Base-by-base conservation (phyloP, 2,797 vertebrate genomes). In the Neosilurus hyrtlii region DNA sequence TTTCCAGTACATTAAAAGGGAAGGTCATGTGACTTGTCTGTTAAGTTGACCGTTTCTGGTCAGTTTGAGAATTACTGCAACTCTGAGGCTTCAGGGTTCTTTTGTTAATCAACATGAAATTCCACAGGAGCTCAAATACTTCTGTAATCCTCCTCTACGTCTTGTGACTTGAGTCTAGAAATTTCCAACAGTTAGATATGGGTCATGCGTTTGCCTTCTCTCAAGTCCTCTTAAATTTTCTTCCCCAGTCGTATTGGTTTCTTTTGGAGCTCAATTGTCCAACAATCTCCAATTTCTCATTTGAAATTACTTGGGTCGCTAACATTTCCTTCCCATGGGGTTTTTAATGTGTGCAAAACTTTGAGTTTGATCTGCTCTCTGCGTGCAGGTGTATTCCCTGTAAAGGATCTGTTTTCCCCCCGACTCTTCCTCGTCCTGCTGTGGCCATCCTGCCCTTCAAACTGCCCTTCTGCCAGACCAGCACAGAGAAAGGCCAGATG, bases 401-500 rank as follows among this genome's bases (percentile, higher is more conserved):
- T 85, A 99, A 99, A 95, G 97, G 97, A 81, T 95, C 97, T 37
- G 92, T 95, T 0, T 99, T 96, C 82, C 98, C 97, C 16, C 96
- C 97, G 24, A 99, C 97, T 0, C 95, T 99, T 56, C 98, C 97
- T 49, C 94, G 97, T 16, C 98, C 98, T 2, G 96, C 97, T 0
- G 95, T 99, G 65, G 96, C 94, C 18, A 89, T 99, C 87, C 90
- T 99, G 80, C 89, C 96, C 61, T 98, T 98, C 88, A 91, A 94
- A 24, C 93, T 99, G 80, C 98, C 97, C 1, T 95, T 96, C 82
- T 99, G 97, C 87, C 98, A 99, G 91, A 94, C 90, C 63, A 56
- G 90, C 83, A 99, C 98, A 51, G 98, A 99, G 87, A 99, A 99
- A 87, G 98, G 98, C 9, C 96, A 96, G 89, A 96, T 99, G 97